Base-by-base conservation (phyloP, 2,113 vertebrate genomes). In the Lanius collurio region DNA sequence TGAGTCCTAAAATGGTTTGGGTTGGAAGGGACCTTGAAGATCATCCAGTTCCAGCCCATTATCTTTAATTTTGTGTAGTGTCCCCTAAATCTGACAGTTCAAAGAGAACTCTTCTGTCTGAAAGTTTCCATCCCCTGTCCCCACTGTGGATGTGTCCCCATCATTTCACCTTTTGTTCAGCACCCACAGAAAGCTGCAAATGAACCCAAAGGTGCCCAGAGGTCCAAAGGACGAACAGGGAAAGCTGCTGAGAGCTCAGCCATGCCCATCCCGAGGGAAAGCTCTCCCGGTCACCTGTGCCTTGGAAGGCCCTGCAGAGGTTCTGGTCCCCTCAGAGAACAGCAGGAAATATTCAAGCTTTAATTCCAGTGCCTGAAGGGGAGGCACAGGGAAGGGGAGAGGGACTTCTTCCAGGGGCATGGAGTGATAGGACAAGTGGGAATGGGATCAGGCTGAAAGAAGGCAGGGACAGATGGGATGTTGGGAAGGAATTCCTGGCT, bases 111-210 rank as follows among this genome's bases (percentile, higher is more conserved):
- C 33, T 10, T 50, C 13, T 44, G 11, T 47, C 10, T 22, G 20
- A 7, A 19, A 18, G 4, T 30, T 44, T 42, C 8, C 21, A 7
- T 69, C 33, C 24, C 12, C 11, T 24, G 9, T 11, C n/a, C 47
- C 33, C 12, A 1, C 7, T 5, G 65, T 31, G 67, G 33, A 6
- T 8, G 7, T 3, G 6, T 7, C 8, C 13, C 44, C 5, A 3
- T 12, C 2, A 1, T 8, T 27, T 41, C 35, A 2, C 8, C 33
- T 41, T 23, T 15, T 3, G 28, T 7, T 47, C 42, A 31, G 18
- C 42, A 28, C 3, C 2, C 11, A 17, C 26, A 41, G 47, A 50
- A 50, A 28, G 21, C n/a, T n/a, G 75, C 18, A 15, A 41, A 31
- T 11, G 4, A 83, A 24, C 15, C 8, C 23, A 3, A 2, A 13